phyloP scores from a whole-genome alignment of 1,140 invertebrate species.

The Neodiprion fabricii region DNA sequence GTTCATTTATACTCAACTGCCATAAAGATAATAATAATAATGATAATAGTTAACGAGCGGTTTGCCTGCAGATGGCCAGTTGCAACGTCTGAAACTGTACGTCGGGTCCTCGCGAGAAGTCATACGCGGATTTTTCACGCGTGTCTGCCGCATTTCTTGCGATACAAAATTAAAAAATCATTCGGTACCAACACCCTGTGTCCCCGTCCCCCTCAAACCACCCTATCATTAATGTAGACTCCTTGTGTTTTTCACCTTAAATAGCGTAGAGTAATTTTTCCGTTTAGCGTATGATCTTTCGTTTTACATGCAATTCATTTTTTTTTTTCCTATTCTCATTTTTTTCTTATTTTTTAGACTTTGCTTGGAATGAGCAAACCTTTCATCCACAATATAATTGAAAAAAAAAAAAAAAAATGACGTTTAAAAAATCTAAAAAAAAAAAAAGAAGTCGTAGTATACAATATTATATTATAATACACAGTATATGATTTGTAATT shows the following conservation, averaged over 20 bases:
- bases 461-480: conserved; percentile 7
- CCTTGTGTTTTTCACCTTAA: background rate
- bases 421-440: conserved; percentile 32
- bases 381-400: conserved; percentile 37
- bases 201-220: background rate
- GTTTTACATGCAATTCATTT: background rate
- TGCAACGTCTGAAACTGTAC: no score
- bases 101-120: no score
- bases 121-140: no score
- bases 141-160: no score
- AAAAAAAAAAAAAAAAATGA: background rate
- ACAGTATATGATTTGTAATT: no score
- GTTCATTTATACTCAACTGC: no score
- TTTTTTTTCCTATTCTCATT: conserved; percentile 6
- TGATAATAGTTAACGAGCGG: no score
- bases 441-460: conserved; percentile 23
- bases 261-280: conserved; percentile 9
- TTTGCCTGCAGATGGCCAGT: no score
- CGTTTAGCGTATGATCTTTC: conserved; percentile 8
- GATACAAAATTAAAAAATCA: conserved; percentile 1
- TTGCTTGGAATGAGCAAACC: conserved; percentile 28
- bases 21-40: no score
- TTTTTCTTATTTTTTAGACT: conserved; percentile 30
- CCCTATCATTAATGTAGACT: conserved; percentile 6
- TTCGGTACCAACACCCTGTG: background rate